phyloP scores from a whole-genome alignment of 2,888 invertebrate species.

The Synanthedon formicaeformis region DNA sequence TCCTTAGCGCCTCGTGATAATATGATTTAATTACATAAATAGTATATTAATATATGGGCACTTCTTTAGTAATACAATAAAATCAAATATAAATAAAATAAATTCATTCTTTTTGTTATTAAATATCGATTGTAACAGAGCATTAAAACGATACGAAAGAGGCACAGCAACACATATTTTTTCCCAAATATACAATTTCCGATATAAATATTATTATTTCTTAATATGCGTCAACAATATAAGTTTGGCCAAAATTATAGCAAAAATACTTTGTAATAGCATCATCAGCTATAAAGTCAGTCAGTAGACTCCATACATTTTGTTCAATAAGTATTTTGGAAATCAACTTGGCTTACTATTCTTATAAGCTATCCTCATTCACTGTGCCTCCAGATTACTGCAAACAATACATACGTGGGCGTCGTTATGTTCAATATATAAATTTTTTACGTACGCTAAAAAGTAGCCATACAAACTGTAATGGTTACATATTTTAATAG shows the following conservation, averaged over 20 bases:
- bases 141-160: background rate
- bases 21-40: slow-evolving; percentile 29
- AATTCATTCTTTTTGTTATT: slow-evolving; percentile 5
- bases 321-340: too few species aligned
- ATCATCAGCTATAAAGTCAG: too few species aligned
- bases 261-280: too few species aligned
- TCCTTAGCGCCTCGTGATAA: background rate
- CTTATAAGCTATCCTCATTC: background rate
- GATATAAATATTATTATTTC: too few species aligned
- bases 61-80: slow-evolving; percentile 32
- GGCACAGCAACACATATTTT: background rate
- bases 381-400: slow-evolving; percentile 22
- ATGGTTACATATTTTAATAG: slow-evolving; percentile 67
- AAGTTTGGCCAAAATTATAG: too few species aligned
- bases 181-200: too few species aligned
- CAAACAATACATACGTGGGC: slow-evolving; percentile 1
- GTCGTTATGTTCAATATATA: slow-evolving; percentile 37
- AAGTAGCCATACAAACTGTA: slow-evolving; percentile 61
- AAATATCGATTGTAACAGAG: background rate
- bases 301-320: too few species aligned
- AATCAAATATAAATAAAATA: slow-evolving; percentile 39
- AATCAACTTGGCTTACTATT: too few species aligned
- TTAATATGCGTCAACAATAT: too few species aligned
- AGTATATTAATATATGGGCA: slow-evolving; percentile 39
- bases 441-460: slow-evolving; percentile 62